phyloP scores from a whole-genome alignment of 2,888 invertebrate species.

The Pollenia angustigena region DNA sequence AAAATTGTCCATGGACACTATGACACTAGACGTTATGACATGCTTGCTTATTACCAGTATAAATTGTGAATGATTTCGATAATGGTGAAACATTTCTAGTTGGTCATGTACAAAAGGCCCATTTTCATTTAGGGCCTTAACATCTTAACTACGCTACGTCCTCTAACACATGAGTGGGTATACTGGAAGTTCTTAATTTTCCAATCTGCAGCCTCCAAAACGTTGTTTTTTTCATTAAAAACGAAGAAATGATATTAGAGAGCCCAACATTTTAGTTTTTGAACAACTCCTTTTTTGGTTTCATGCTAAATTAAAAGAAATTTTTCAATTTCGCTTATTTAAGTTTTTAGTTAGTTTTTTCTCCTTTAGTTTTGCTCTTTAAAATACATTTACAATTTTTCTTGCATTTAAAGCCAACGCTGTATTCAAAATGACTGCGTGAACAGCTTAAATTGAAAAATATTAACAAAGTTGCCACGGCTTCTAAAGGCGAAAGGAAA shows the following conservation, averaged over 20 bases:
- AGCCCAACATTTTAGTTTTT: constrained; percentile 48
- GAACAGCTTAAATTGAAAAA: constrained; percentile 81
- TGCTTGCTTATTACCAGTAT: no score
- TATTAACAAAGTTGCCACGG: constrained; percentile 80
- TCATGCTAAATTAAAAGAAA: constrained; percentile 80
- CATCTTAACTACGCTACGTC: not conserved
- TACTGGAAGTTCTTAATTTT: constrained; percentile 61
- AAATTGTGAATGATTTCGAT: no score
- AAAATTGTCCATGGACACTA: no score
- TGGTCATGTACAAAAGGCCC: constrained; percentile 25
- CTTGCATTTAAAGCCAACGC: constrained; percentile 46
- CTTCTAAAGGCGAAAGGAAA: constrained; percentile 21
- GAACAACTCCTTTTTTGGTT: constrained; percentile 77
- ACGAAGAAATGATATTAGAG: constrained; percentile 58
- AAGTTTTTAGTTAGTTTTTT: constrained; percentile 34
- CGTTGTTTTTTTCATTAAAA: constrained; percentile 33
- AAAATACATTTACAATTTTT: constrained; percentile 65
- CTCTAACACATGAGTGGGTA: constrained; percentile 37
- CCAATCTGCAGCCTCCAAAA: constrained; percentile 57
- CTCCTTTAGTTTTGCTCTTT: constrained; percentile 29
- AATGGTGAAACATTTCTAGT: no score
- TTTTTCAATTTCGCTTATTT: constrained; percentile 79
- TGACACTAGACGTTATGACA: no score
- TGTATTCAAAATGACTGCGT: constrained; percentile 78
- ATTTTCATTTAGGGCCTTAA: not conserved